Evolutionary conservation across 2,888 invertebrate genomes (phyloP).

Genomic region (Nomada lathburiana): DNA sequence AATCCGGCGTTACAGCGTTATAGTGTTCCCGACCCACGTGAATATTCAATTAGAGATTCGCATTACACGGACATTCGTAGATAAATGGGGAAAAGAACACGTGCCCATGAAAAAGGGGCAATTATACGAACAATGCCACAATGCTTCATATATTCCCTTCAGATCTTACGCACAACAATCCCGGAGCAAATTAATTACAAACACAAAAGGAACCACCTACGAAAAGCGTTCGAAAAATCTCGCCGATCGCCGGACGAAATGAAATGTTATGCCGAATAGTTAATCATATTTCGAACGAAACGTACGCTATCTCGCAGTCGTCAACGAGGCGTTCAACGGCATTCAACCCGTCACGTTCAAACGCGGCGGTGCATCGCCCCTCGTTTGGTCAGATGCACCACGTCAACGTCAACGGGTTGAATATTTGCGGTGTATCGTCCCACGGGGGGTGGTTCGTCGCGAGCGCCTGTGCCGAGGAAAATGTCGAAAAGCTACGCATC

Average conservation of each 20-base stretch:
- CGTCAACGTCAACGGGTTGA: constrained; percentile 17
- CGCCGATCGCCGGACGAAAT: too few species aligned
- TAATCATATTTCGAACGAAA: neutral
- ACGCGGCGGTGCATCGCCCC: constrained; percentile 4
- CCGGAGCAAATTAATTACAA: too few species aligned
- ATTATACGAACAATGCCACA: neutral
- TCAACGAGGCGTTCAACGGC: neutral
- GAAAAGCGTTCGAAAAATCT: too few species aligned
- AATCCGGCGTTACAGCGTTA: neutral
- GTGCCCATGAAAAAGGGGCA: neutral
- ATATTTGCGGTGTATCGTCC: constrained; percentile 36
- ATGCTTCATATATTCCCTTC: too few species aligned
- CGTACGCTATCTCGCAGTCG: neutral
- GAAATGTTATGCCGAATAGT: too few species aligned
- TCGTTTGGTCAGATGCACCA: constrained; percentile 13
- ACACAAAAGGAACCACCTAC: too few species aligned
- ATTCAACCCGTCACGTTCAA: neutral
- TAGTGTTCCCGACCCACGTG: neutral
- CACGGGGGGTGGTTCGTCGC: neutral
- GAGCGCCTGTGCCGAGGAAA: neutral
- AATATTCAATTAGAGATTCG: constrained; percentile 29
- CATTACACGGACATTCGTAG: neutral
- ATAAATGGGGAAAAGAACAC: neutral
- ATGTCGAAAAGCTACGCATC: constrained; percentile 18
- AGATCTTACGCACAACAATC: too few species aligned